Base-by-base conservation (phyloP, 2,888 invertebrate genomes). In the Cheilosia grossa region DNA sequence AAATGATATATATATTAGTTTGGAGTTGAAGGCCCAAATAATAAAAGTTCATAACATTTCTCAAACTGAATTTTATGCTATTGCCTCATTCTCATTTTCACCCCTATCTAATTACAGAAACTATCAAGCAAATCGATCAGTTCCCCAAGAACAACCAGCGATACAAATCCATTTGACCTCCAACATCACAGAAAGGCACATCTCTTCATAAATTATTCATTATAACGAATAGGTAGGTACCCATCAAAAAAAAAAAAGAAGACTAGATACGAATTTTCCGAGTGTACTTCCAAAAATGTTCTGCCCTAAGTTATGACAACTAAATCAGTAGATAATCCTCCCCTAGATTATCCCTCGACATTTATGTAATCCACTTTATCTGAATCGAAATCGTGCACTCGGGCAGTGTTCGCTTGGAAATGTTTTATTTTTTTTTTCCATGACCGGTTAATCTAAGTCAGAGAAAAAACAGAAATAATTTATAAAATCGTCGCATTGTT, bases 321-420 rank as follows among this genome's bases (percentile, higher is more conserved):
- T 67, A 73, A 49, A 40, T 78, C 63, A 82, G 58, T 37, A 69
- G 59, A 69, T 74, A 69, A 79, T 69, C 63, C 37, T 61, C 47
- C 44, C 17, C 27, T 47, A 80, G 83, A 85, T 79, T 80, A 80
- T 64, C 40, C 54, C 24, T 54, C 37, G 44, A 42, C 63, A 37
- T 69, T 79, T 66, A 19, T 61, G 56, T 66, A 85, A 77, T 72
- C 80, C 64, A 67, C 67, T 81, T 59, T 77, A 81, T 81, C 72
- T 40, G 51, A 69, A 67, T 79, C 79, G 67, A 82, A 73, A 69
- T 44, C 30, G 15, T 56, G 51, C 37, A 37, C 37, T 37, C 37
- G 13, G 64, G 33, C 69, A 21, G 33, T 13, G 40, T 69, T 67
- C 54, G 49, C 66, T 40, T 64, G 24, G 15, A 44, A 33, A 33